Evolutionary conservation across 2,113 vertebrate species (phyloP).

Genomic region (Sporophila hypoxantha): DNA sequence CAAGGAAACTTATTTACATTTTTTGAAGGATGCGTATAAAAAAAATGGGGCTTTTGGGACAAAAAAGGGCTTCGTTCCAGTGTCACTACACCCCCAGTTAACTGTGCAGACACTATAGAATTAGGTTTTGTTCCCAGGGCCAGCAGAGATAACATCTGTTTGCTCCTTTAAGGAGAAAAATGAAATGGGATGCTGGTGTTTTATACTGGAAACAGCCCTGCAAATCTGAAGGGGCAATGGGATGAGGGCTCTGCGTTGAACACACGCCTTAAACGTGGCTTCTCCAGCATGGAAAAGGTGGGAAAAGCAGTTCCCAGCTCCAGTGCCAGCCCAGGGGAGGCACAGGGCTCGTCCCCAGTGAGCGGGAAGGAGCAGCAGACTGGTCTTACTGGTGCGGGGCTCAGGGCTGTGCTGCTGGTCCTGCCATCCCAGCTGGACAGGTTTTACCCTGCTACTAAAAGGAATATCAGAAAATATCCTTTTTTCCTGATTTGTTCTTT

Average conservation of each 20-base stretch:
- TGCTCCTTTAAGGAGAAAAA: neutral
- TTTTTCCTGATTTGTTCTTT: neutral
- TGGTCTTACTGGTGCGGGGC: rapidly evolving
- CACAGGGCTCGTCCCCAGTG: rapidly evolving
- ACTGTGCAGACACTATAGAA: neutral
- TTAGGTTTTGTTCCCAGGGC: slow-evolving; percentile 21
- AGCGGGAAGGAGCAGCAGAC: neutral
- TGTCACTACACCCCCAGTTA: slow-evolving; percentile 4
- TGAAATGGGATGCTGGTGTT: neutral
- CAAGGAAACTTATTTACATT: slow-evolving; percentile 63
- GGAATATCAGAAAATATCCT: rapidly evolving
- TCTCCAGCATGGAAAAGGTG: neutral
- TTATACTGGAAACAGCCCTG: neutral
- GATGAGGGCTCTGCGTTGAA: neutral
- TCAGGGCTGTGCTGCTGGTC: neutral
- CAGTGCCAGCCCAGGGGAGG: neutral
- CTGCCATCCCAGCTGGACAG: neutral
- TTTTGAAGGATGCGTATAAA: neutral
- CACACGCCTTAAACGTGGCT: rapidly evolving
- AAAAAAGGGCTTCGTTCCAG: slow-evolving; percentile 12
- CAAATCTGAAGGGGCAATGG: neutral
- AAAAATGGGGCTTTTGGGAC: slow-evolving; percentile 30
- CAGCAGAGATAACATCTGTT: slow-evolving; percentile 22
- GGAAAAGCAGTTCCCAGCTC: neutral
- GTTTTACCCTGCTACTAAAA: neutral